Base-by-base conservation (phyloP, 2,113 vertebrate species). In the Cinclus cinclus region DNA sequence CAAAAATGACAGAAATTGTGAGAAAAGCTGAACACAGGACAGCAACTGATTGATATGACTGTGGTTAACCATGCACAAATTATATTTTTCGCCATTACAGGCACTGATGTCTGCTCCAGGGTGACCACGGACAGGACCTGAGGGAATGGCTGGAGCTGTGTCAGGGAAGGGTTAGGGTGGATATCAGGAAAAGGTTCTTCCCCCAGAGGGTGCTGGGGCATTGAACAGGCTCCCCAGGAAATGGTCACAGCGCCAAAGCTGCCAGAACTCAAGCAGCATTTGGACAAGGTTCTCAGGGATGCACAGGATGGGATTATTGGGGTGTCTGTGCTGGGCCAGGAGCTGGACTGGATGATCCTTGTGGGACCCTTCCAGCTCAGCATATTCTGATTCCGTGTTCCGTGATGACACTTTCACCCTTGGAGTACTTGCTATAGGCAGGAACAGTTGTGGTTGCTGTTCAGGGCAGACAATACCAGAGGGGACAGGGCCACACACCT, bases 121-220 rank as follows among this genome's bases (percentile, higher is more conserved):
- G 16, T 41, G 52, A 35, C 24, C 50, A 50, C 31, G 10, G 30
- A 50, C 25, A 59, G 31, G 10, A 50, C 13, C 30, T 0, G 1
- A 24, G 19, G 41, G 49, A 39, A 64, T 1, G 1, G 11, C 58
- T 55, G 41, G 23, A 47, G 14, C 39, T 64, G 33, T 44, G 33
- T 18, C 49, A 55, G n/a, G 23, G 1, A 1, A 46, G 22, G 33
- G 9, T 55, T 1, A 49, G 35, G 35, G 0, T 41, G 42, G 30
- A 2, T 23, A 25, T 49, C 15, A 47, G 42, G 14, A 0, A 30
- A 75, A 41, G 20, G 2, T 55, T 74, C 27, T 73, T 73, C 15
- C 12, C 13, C 70, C 10, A 24, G 35, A 24, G 20, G 6, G 23
- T 56, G 41, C 35, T 74, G 35, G 15, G 33, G 15, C 60, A 58